Base-by-base conservation (phyloP, 2,888 invertebrate genomes). In the Drosophila gaucha region DNA sequence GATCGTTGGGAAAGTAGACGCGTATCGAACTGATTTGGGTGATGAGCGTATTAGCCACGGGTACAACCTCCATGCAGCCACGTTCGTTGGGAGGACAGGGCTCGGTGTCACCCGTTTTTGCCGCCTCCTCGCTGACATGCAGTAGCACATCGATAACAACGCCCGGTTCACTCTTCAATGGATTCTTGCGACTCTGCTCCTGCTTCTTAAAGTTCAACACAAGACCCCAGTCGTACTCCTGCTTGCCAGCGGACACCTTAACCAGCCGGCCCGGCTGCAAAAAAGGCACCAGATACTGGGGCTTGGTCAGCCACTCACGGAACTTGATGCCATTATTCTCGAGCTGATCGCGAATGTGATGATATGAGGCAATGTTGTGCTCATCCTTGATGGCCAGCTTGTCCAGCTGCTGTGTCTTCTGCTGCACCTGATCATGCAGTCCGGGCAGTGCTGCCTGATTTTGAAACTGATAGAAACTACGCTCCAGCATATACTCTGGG, bases 401-500 rank as follows among this genome's bases (percentile, higher is more conserved):
- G 49, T 95, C 93, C 76, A 95, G 94, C 75, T 95, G 93, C 36
- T 93, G 92, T 88, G 96, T 94, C 68, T 95, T 94, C 39, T 94
- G 91, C 67, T 90, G 87, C 9, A 91, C 90, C 91, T 97, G 95
- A 73, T 97, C 95, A 88, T 96, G 95, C 12, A 99, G 93, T 39
- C 95, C 95, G 0, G 99, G 99, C 87, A 99, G 97, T 14, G 96
- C 94, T 0, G 98, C 95, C 92, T 98, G 99, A 92, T 99, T 99
- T 93, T 99, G 99, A 90, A 99, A 99, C 92, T 99, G 99, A 92
- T 96, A 98, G 93, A 99, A 99, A 80, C 98, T 98, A 69, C 98
- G 94, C 90, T 99, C 99, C 89, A 99, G 93, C 98, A 99, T 99
- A 90, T 98, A 99, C 91, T 99, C 99, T 0, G 99, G 99, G 93